Evolutionary conservation across 1,140 invertebrate species (phyloP), one percentile per base, ranked within the genome.

Genomic region (Hetaerina americana): DNA sequence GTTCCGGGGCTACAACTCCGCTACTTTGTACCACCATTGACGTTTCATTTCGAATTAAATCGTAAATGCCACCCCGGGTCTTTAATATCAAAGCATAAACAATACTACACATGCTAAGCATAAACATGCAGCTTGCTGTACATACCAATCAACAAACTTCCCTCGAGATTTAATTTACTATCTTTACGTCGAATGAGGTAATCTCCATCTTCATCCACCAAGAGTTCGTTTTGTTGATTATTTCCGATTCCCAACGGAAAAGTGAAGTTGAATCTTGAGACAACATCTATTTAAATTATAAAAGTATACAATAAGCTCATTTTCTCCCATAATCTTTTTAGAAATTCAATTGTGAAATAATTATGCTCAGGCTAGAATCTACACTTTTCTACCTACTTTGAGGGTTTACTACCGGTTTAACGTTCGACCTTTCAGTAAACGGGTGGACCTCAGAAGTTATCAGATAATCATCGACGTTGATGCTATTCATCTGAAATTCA

Each of bases 231-330:
- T 3, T 73, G 49, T 27, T 73, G 49, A 24, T 72, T 66, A 22
- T 26, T 57, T n/a, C 71, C 57, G 0, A 74, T 26, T 57, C 15
- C 71, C 57, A 0, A 74, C 6, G 86, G 85, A 76, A 81, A 84
- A 29, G 79, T 79, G 72, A 89, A 89, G 71, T 77, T 75, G 77
- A 88, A 88, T 77, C 79, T 82, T 25, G 86, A 86, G 22, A 87
- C 78, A 3, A 80, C 79, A 78, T 81, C 85, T 87, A 71, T n/a
- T n/a, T n/a, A 25, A 79, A 78, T 71, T 78, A 77, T 76, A 75
- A 66, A 29, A 49, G 15, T 0, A 26, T 1, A 57, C 2, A 57
- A n/a, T n/a, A n/a, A n/a, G n/a, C n/a, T n/a, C n/a, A n/a, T n/a
- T n/a, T n/a, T n/a, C n/a, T n/a, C n/a, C n/a, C n/a, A n/a, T n/a